Evolutionary conservation across 1,140 invertebrate genomes (phyloP).

Genomic region (Armadillidium nasatum): DNA sequence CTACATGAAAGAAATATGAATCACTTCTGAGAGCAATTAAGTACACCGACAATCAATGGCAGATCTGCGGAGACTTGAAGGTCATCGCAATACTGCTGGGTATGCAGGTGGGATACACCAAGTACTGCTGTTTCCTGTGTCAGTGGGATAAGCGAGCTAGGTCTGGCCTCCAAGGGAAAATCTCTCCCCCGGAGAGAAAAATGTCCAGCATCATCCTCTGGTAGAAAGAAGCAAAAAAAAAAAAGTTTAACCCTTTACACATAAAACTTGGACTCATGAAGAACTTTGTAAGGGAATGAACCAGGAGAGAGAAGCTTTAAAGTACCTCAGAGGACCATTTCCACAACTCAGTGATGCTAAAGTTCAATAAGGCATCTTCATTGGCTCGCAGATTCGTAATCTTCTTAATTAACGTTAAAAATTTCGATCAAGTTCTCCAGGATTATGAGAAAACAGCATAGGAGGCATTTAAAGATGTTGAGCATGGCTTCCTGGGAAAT

Average conservation of each 20-base stretch:
- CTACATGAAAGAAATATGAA: no score
- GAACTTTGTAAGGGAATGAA: neutral
- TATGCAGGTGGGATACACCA: no score
- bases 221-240: no score
- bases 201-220: no score
- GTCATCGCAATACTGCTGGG: no score
- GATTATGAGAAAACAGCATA: neutral
- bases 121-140: no score
- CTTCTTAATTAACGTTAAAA: slow-evolving; percentile 1
- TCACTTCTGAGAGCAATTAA: no score
- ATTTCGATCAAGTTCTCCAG: slow-evolving; percentile 3
- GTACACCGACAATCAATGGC: no score
- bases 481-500: slow-evolving; percentile 20
- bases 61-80: no score
- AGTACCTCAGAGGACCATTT: neutral
- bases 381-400: neutral
- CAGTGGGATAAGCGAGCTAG: no score
- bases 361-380: neutral
- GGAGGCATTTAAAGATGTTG: slow-evolving; percentile 9
- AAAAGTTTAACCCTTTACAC: neutral
- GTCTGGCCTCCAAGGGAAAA: no score
- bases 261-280: slow-evolving; percentile 5
- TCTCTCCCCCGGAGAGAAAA: no score
- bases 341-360: neutral
- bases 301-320: neutral